Evolutionary conservation across 2,113 vertebrate species (phyloP), one percentile per base, ranked within the genome.

Genomic region (Patagioenas fasciata): DNA sequence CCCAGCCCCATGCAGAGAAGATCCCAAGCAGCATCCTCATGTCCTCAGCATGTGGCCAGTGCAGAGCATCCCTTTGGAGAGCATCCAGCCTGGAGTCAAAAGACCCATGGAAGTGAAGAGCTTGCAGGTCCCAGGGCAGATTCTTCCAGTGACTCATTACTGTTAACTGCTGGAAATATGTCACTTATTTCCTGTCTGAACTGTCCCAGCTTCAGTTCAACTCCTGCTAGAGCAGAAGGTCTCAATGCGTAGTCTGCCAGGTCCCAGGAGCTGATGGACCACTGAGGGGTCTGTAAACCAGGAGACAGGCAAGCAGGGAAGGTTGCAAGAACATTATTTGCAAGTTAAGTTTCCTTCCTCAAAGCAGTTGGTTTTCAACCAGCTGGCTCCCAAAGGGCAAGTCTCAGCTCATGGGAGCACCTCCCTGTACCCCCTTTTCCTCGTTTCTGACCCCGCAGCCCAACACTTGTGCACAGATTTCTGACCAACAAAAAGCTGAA

Each of bases 171-270:
- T 94, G 51, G 71, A 94, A 95, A 90, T 73, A 84, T 83, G 89
- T 93, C 88, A 85, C 72, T 96, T 80, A 94, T 96, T 96, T 96
- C 91, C 91, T 95, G 92, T 79, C 74, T 83, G 66, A 53, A 64
- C 47, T 66, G 62, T 90, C 85, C 64, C 82, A 83, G n/a, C 42
- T 88, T 85, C 77, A 81, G 61, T 71, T 83, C 84, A 78, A 65
- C 13, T 87, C 74, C 70, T 9, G 3, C 32, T 53, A n/a, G 62
- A 91, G 79, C 74, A 75, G 73, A 54, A 94, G 85, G 54, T 57
- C 71, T 75, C 92, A 82, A 1, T 8, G 25, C 34, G 11, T 13
- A 48, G 24, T 56, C 70, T 58, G 67, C 16, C 4, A 14, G 56
- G 60, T 84, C 60, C 67, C 85, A 58, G 87, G 56, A 79, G 56